These are phyloP conservation scores for Drosophila novamexicana DNA, from an alignment of 1,140 invertebrate species.

Conservation along the genomic window DNA sequence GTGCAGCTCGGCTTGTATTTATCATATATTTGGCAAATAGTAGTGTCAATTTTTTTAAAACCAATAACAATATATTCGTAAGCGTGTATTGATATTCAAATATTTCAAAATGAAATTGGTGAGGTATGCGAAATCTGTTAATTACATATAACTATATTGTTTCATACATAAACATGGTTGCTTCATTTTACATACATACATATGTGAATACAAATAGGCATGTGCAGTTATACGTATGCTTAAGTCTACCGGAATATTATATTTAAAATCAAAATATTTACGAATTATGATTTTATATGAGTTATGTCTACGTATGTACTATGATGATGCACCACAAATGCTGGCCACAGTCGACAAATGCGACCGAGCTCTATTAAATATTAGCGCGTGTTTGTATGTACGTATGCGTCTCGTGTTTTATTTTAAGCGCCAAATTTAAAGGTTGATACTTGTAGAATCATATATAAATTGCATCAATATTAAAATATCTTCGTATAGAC, in stretches of 20 bases:
- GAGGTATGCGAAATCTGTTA: conserved; percentile 28
- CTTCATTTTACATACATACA: conserved; percentile 4
- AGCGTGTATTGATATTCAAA: not conserved
- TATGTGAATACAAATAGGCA: conserved; percentile 1
- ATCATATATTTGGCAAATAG: conserved; percentile 12
- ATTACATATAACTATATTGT: not conserved
- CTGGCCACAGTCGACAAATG: not conserved
- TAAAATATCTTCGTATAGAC: too few relatives aligned
- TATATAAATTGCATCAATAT: too few relatives aligned
- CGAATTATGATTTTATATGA: not conserved
- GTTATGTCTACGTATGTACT: too few relatives aligned
- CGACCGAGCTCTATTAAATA: not conserved
- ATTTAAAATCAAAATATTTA: not conserved
- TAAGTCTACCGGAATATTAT: not conserved
- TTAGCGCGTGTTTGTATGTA: not conserved
- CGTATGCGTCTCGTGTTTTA: not conserved
- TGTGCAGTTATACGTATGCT: not conserved
- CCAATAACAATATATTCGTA: not conserved
- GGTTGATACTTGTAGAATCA: not conserved
- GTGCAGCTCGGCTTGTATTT: conserved; percentile 18
- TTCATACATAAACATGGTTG: conserved; percentile 10
- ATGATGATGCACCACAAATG: too few relatives aligned
- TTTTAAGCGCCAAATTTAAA: conserved; percentile 11
- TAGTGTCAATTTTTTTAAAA: not conserved
- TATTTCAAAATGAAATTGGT: conserved; percentile 39